phyloP scores from a whole-genome alignment of 2,888 invertebrate genomes.

The Fragum whitleyi region DNA sequence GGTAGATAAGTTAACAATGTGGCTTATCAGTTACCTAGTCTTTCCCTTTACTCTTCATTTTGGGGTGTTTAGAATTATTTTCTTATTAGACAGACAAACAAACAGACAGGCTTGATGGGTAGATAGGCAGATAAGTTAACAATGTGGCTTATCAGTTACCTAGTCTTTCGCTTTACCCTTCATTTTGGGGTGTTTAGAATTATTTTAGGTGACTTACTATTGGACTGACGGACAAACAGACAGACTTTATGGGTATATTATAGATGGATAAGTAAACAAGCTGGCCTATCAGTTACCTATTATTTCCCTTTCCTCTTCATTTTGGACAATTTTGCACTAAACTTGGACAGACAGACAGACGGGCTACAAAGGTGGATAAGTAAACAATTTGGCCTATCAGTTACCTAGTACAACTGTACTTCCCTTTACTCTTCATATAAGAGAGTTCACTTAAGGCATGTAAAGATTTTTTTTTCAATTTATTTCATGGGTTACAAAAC shows the following conservation, averaged over 20 bases:
- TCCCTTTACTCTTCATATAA: too few species aligned
- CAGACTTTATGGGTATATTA: not conserved
- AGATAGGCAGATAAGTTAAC: conserved; percentile 17
- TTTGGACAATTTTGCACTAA: too few species aligned
- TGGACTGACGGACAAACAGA: too few species aligned
- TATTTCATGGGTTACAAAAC: too few species aligned
- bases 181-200: too few species aligned
- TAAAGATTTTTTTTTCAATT: too few species aligned
- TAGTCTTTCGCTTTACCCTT: not conserved
- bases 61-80: too few species aligned
- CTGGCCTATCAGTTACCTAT: not conserved
- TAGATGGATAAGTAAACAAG: conserved; percentile 6
- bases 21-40: not conserved
- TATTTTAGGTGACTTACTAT: too few species aligned
- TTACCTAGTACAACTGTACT: too few species aligned
- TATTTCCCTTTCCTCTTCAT: not conserved
- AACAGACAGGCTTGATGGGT: not conserved
- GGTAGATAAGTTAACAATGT: conserved; percentile 16
- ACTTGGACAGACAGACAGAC: too few species aligned
- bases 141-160: not conserved
- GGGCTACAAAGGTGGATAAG: not conserved
- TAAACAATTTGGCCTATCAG: not conserved
- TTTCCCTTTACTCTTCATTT: not conserved
- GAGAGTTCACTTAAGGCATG: too few species aligned
- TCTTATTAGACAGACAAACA: too few species aligned